Evolutionary conservation across 2,113 vertebrate genomes (phyloP).

Genomic region (Malurus cyaneus): DNA sequence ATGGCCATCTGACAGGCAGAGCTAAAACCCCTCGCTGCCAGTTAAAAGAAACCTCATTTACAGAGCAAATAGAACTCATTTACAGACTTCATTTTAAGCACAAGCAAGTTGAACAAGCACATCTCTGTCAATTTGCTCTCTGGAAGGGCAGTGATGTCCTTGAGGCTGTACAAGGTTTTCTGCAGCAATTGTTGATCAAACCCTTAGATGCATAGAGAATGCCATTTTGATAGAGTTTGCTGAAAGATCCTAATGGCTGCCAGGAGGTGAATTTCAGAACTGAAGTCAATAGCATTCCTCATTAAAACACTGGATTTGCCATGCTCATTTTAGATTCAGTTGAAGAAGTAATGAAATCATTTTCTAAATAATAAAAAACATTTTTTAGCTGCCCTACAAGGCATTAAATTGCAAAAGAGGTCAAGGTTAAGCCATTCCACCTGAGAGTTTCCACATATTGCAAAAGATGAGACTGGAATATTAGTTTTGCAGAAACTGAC

Average conservation of each 20-base stretch:
- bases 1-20: background rate
- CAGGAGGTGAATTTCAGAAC: background rate
- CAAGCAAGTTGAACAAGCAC: background rate
- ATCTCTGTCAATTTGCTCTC: background rate
- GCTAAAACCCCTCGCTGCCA: background rate
- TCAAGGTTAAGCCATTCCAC: background rate
- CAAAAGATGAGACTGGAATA: background rate
- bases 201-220: background rate
- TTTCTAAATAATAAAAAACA: background rate
- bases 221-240: background rate
- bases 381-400: background rate
- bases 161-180: background rate
- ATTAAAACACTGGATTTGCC: constrained; percentile 1
- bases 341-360: background rate
- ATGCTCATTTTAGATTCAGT: background rate
- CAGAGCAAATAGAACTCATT: background rate
- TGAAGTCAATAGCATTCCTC: background rate
- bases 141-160: background rate
- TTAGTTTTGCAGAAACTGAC: background rate
- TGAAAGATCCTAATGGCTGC: background rate
- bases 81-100: background rate
- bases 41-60: background rate
- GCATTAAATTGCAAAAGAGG: background rate
- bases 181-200: background rate
- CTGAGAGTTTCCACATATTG: background rate